A percentile compares a stretch with the other conserved stretches of the same genome.
These are phyloP conservation scores for Platycnemis pennipes DNA, from an alignment of 2,888 invertebrate species.

Conservation along the genomic window DNA sequence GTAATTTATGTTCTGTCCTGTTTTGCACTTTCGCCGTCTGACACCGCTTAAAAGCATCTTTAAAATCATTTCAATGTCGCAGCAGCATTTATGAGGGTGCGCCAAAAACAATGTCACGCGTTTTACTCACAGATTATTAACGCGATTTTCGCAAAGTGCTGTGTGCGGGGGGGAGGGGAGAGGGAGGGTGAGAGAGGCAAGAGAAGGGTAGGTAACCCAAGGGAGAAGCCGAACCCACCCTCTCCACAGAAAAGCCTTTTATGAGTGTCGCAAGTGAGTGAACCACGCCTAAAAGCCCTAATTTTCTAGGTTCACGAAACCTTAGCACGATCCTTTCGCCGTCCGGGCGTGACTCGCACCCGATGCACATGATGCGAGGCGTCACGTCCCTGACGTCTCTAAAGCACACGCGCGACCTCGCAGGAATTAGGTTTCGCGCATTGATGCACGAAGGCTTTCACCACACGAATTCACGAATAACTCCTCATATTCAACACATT, in stretches of 20 bases:
- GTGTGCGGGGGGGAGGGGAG: too few relatives aligned
- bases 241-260: neutral
- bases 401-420: neutral
- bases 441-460: neutral
- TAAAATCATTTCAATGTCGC: too few relatives aligned
- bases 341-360: neutral
- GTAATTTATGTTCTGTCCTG: too few relatives aligned
- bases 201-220: neutral
- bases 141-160: too few relatives aligned
- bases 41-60: too few relatives aligned
- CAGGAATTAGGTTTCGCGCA: neutral
- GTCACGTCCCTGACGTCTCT: neutral
- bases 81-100: too few relatives aligned
- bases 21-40: too few relatives aligned
- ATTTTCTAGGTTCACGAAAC: constrained; percentile 18
- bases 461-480: too few relatives aligned
- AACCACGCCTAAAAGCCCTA: neutral
- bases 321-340: neutral
- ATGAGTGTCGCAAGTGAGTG: neutral
- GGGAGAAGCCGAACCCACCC: neutral
- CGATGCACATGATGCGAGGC: neutral
- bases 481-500: too few relatives aligned
- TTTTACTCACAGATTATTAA: too few relatives aligned
- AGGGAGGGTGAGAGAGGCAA: too few relatives aligned
- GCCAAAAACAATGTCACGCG: too few relatives aligned